Base-by-base conservation (phyloP, 2,797 vertebrate genomes). In the Eulemur mongoz region DNA sequence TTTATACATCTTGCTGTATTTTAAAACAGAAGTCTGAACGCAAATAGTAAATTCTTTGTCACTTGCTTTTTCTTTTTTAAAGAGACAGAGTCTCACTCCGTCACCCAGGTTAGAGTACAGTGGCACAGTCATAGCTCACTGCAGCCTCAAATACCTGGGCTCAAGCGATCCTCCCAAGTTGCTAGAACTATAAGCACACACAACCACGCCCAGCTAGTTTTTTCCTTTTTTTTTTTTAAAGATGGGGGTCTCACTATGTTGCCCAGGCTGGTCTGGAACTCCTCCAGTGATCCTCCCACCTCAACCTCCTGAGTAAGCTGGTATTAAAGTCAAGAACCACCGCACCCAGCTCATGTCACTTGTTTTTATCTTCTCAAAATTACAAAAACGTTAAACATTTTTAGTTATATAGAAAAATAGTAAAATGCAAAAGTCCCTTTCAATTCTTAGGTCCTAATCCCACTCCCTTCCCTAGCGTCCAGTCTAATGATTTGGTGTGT, bases 351-450 rank as follows among this genome's bases (percentile, higher is more conserved):
- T 65, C n/a, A n/a, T 67, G 63, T 93, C 18, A 73, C 43, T 57
- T 80, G 48, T 48, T 52, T 95, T 96, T 95, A 5, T 91, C 45
- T 73, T 94, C 70, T 94, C 50, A 81, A 91, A 54, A 82, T 85
- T 57, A 79, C 38, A 73, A 48, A 61, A 89, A 32, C 38, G 30
- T 8, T 86, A 22, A 69, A n/a, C 4, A 63, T 79, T 73, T 70
- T 69, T 70, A 67, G 18, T 65, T 80, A 65, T 7, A 22, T 22
- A 30, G 18, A 69, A 76, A 30, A 89, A 20, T 43, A 79, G 22
- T 94, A 61, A 88, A 94, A 89, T 59, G 18, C 32, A 72, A 57
- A 93, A 54, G 61, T 52, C 30, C 9, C 32, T 81, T 87, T 86
- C 9, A 75, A 1, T 7, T 73, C 13, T 3, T 20, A 52, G 15